Percentiles rank a stretch among this genome's conserved stretches.
These are phyloP conservation scores for Neoitamus cyanurus DNA, from an alignment of 2,888 invertebrate species.

Conservation along the genomic window DNA sequence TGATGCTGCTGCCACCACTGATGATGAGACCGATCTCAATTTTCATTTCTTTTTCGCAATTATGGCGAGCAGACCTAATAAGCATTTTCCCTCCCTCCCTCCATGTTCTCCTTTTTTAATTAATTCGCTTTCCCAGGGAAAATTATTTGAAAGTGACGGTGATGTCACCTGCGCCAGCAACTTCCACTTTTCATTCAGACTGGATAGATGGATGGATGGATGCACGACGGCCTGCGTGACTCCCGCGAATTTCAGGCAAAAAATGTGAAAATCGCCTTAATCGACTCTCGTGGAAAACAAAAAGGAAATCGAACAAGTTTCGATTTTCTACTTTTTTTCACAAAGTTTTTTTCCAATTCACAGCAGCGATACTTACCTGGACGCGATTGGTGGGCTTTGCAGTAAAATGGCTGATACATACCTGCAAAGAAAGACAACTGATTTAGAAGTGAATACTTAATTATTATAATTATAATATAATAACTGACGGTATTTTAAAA, in stretches of 20 bases:
- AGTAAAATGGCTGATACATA: neutral
- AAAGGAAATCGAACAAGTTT: slow-evolving; percentile 7
- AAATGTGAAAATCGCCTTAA: slow-evolving; percentile 18
- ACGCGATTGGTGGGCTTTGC: neutral
- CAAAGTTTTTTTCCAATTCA: neutral
- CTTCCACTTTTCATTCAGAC: slow-evolving; percentile 42
- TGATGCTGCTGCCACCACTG: neutral
- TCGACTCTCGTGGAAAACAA: neutral
- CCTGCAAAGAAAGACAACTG: neutral
- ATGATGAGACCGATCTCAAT: slow-evolving; percentile 43
- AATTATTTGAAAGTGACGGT: slow-evolving; percentile 38
- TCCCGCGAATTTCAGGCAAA: neutral
- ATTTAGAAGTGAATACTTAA: neutral
- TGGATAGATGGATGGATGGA: neutral
- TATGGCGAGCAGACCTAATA: slow-evolving; percentile 17
- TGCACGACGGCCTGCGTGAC: neutral
- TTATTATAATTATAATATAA: neutral
- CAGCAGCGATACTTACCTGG: neutral
- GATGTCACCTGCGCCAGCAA: slow-evolving; percentile 25
- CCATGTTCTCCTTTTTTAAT: neutral
- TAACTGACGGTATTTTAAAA: neutral
- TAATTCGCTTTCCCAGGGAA: slow-evolving; percentile 35
- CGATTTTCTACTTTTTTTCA: slow-evolving; percentile 5
- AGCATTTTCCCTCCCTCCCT: neutral
- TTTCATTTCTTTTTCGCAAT: slow-evolving; percentile 44